phyloP scores from a whole-genome alignment of 2,888 invertebrate species.

The Sarcophaga caerulescens region DNA sequence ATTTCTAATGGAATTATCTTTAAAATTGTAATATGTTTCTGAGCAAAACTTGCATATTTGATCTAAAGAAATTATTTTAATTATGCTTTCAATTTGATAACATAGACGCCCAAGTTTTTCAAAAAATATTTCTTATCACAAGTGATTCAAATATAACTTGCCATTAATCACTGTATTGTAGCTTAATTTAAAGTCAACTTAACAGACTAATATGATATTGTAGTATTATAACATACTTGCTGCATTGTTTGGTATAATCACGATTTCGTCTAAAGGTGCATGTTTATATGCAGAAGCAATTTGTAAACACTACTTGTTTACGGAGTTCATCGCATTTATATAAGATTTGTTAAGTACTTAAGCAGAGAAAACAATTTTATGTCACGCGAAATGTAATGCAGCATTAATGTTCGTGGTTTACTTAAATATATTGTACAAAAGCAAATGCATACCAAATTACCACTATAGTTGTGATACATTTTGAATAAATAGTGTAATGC shows the following conservation, averaged over 20 bases:
- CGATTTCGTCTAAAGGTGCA: slow-evolving; percentile 30
- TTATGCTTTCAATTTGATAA: too few relatives aligned
- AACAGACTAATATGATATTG: neutral
- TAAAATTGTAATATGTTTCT: too few relatives aligned
- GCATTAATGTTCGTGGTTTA: slow-evolving; percentile 31
- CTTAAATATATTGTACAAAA: neutral
- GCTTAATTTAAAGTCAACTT: neutral
- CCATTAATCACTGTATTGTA: neutral
- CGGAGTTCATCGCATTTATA: slow-evolving; percentile 51
- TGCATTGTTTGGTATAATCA: neutral
- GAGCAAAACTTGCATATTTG: too few relatives aligned
- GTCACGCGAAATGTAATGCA: slow-evolving; percentile 61
- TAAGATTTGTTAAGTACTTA: slow-evolving; percentile 64
- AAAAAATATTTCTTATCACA: too few relatives aligned
- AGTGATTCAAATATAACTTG: too few relatives aligned
- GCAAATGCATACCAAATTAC: neutral
- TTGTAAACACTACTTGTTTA: slow-evolving; percentile 39
- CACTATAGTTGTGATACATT: too few relatives aligned
- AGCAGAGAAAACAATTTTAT: slow-evolving; percentile 45
- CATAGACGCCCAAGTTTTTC: too few relatives aligned
- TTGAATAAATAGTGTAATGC: neutral
- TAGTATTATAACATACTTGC: slow-evolving; percentile 1
- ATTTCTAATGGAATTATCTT: too few relatives aligned
- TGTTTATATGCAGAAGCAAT: slow-evolving; percentile 43
- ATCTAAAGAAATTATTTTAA: too few relatives aligned